Percentiles rank a stretch among this genome's conserved stretches.
Conservation (phyloP, 2,797 vertebrate genomes). For the Channa striata region DNA sequence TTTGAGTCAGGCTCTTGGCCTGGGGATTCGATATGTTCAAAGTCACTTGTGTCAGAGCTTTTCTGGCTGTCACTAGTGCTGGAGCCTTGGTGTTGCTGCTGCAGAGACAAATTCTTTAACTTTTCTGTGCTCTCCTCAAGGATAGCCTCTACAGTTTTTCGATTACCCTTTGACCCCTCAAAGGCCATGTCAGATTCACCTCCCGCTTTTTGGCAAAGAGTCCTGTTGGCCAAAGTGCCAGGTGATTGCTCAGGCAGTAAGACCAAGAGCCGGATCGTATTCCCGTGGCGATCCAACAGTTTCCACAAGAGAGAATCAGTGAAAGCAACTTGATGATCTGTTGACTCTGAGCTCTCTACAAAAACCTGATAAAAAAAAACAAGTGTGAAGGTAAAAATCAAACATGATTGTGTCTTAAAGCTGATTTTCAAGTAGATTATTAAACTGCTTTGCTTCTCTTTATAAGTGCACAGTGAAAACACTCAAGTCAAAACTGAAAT, state of each 20-base stretch:
- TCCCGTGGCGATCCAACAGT: constrained; percentile 96
- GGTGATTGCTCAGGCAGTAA: constrained; percentile 95
- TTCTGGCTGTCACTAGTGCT: constrained; percentile 95
- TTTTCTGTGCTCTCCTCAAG: constrained; percentile 98
- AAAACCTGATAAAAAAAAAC: constrained; percentile 87
- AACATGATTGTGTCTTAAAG: not conserved
- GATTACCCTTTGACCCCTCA: constrained; percentile 87
- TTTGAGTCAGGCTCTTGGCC: constrained; percentile 90
- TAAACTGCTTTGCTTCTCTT: not conserved
- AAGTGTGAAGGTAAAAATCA: constrained; percentile 2
- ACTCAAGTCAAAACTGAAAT: not conserved
- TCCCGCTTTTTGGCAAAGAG: constrained; percentile 86
- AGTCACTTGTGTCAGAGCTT: constrained; percentile 95
- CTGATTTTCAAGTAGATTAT: not conserved
- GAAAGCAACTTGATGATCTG: constrained; percentile 91
- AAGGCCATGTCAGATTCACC: constrained; percentile 86
- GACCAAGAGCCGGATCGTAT: constrained; percentile 95
- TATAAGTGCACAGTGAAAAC: not conserved
- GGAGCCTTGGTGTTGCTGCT: constrained; percentile 87
- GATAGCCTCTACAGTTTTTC: constrained; percentile 96
- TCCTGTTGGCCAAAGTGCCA: constrained; percentile 87
- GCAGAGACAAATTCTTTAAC: constrained; percentile 94
- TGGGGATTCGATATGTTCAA: constrained; percentile 95
- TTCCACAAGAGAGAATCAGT: constrained; percentile 96
- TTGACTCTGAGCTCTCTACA: constrained; percentile 94